Evolutionary conservation across 2,797 vertebrate species (phyloP).

Genomic region (Sebastes nivosus): DNA sequence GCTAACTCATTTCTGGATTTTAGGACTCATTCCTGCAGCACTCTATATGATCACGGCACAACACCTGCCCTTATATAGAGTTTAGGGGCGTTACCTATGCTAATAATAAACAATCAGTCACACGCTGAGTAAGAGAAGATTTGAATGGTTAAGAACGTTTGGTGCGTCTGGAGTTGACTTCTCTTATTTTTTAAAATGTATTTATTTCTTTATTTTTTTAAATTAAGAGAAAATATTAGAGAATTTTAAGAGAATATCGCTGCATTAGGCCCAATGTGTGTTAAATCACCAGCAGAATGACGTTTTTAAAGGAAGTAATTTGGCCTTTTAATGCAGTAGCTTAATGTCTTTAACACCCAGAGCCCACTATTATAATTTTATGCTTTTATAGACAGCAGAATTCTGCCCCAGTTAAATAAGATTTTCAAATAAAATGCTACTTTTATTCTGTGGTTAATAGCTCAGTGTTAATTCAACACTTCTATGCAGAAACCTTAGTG

Average conservation of each 20-base stretch:
- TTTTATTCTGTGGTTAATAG: not conserved
- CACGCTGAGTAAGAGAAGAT: too few relatives aligned
- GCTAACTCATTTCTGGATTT: too few relatives aligned
- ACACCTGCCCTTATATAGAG: not conserved
- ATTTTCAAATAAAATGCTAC: not conserved
- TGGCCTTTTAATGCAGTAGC: not conserved
- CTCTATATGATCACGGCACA: not conserved
- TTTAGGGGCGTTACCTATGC: not conserved
- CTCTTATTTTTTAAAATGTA: too few relatives aligned
- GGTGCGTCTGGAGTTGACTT: not conserved
- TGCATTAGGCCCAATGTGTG: not conserved
- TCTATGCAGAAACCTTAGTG: not conserved
- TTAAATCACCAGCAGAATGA: not conserved
- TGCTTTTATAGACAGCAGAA: not conserved
- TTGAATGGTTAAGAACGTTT: not conserved
- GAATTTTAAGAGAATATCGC: not conserved
- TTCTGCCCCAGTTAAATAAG: not conserved
- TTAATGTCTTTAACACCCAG: not conserved
- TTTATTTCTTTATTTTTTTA: too few relatives aligned
- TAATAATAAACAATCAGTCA: too few relatives aligned
- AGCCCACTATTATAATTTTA: not conserved
- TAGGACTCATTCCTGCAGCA: too few relatives aligned
- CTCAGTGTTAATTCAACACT: not conserved
- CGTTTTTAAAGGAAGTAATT: not conserved
- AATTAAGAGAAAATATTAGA: not conserved